Conservation (phyloP, 2,113 vertebrate genomes). For the Xenopus laevis region DNA sequence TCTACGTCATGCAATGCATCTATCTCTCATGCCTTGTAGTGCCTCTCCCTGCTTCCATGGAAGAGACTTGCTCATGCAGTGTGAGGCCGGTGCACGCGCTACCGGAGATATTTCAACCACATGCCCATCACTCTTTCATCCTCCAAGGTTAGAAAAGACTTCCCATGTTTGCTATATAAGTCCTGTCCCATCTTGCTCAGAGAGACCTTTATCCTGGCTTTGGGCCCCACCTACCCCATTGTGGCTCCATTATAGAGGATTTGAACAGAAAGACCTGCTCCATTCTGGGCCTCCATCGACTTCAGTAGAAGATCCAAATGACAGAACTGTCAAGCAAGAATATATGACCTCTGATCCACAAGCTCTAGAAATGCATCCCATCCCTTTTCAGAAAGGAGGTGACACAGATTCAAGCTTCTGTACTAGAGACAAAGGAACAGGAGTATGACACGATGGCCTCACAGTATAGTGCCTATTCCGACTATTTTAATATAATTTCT, state of each 20-base stretch:
- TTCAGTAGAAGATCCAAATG: conserved; percentile 17
- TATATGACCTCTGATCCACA: conserved; percentile 37
- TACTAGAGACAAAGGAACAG: conserved; percentile 57
- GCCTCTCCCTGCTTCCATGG: conserved; percentile 7
- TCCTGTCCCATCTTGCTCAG: conserved; percentile 44
- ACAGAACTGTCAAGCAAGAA: not conserved
- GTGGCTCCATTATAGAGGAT: conserved; percentile 53
- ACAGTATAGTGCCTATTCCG: too few relatives aligned
- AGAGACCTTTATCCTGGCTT: conserved; percentile 53
- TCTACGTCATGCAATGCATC: conserved; percentile 60
- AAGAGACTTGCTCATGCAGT: conserved; percentile 26
- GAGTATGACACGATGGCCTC: conserved; percentile 46
- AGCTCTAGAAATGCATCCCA: conserved; percentile 34
- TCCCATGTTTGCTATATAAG: conserved; percentile 50
- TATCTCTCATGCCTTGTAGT: conserved; percentile 50
- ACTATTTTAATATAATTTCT: too few relatives aligned
- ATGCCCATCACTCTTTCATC: not conserved
- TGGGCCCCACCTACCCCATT: conserved; percentile 58
- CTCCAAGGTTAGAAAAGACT: conserved; percentile 56
- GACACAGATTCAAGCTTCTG: conserved; percentile 52
- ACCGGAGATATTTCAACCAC: conserved; percentile 19
- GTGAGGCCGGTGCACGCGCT: conserved; percentile 28
- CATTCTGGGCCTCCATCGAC: not conserved
- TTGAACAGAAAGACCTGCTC: conserved; percentile 23
- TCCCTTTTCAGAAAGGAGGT: conserved; percentile 9